Evolutionary conservation across 2,888 invertebrate genomes (phyloP).

Genomic region (Spilosoma lubricipeda): DNA sequence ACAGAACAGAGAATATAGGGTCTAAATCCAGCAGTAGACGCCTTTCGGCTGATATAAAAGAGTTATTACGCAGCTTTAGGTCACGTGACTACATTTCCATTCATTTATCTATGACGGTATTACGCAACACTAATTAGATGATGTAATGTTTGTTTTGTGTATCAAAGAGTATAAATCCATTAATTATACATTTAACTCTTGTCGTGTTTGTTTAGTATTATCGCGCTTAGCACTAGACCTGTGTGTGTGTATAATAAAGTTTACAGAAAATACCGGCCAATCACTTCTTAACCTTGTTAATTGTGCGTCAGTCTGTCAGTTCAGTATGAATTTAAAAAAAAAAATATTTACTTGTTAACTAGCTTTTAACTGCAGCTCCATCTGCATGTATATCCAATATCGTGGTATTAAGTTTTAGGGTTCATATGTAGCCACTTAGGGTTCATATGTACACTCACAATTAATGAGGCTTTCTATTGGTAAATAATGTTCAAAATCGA

Average conservation of each 20-base stretch:
- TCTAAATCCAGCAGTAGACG: no score
- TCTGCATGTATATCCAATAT: no score
- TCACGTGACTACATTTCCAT: background rate
- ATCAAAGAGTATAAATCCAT: background rate
- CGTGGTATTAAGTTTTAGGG: no score
- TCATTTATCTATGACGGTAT: background rate
- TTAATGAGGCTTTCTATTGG: no score
- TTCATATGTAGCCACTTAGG: no score
- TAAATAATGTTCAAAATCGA: no score
- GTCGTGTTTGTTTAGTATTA: background rate
- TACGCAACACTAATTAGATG: background rate
- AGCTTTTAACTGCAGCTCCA: no score
- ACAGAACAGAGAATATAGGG: no score
- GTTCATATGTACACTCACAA: no score
- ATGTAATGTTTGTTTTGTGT: background rate
- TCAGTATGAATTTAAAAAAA: no score
- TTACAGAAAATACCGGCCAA: background rate
- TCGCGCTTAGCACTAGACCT: background rate
- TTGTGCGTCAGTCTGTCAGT: background rate
- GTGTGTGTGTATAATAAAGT: background rate
- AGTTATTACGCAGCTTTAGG: background rate
- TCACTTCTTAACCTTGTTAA: background rate
- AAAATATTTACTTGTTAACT: no score
- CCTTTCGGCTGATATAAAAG: no score
- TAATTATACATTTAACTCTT: background rate